Percentiles rank a stretch among this genome's conserved stretches.
These are phyloP conservation scores for Cephus rjabovi DNA, from an alignment of 2,888 invertebrate genomes.

Conservation along the genomic window DNA sequence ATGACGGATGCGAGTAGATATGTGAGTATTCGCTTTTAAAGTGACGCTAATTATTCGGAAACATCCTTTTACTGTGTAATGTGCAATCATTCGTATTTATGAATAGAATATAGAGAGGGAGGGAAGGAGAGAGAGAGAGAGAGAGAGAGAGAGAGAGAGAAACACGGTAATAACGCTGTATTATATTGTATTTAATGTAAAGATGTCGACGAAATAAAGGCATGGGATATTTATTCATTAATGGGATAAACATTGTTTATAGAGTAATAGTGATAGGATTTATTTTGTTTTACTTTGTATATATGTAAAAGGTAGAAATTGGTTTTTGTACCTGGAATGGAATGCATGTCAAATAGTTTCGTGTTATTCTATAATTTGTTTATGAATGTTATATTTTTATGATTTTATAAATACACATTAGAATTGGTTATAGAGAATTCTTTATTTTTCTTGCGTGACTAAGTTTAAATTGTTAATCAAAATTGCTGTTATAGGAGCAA, in stretches of 20 bases:
- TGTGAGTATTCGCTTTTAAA: constrained; percentile 1
- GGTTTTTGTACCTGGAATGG: not conserved
- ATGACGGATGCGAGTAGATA: not conserved
- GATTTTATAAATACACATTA: not conserved
- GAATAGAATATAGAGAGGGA: constrained; percentile 25
- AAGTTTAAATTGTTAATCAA: not conserved
- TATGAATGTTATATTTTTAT: not conserved
- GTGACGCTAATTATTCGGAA: constrained; percentile 8
- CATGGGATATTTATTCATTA: constrained; percentile 61
- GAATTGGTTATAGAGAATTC: not conserved
- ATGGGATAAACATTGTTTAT: not conserved
- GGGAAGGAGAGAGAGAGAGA: constrained; percentile 5
- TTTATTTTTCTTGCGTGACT: not conserved
- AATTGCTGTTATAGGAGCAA: not conserved
- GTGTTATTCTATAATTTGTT: not conserved
- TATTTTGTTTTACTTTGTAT: not conserved
- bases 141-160: constrained; percentile 10
- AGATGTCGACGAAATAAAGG: constrained; percentile 58
- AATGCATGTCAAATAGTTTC: not conserved
- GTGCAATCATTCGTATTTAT: constrained; percentile 57
- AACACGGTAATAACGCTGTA: constrained; percentile 41
- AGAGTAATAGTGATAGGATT: not conserved
- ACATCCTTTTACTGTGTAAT: constrained; percentile 50
- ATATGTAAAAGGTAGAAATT: not conserved
- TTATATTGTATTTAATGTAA: constrained; percentile 60